Evolutionary conservation across 1,140 invertebrate species (phyloP).

Genomic region (Diorhabda carinulata): DNA sequence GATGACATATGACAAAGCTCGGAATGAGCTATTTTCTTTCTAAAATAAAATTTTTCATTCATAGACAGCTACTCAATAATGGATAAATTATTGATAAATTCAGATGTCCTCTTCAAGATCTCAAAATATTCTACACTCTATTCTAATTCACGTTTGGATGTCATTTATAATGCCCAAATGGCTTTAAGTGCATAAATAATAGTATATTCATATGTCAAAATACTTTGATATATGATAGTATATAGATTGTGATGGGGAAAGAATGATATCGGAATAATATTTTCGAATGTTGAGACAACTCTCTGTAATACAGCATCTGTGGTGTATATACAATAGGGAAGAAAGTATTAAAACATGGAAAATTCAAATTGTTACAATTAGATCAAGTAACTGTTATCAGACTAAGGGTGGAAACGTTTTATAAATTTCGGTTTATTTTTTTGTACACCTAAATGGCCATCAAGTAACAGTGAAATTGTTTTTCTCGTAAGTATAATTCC

Average conservation of each 20-base stretch:
- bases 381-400: no score
- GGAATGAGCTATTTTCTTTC: no score
- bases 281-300: background rate
- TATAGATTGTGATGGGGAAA: background rate
- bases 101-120: background rate
- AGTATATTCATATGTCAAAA: conserved; percentile 39
- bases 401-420: no score
- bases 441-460: no score
- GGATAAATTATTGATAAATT: background rate
- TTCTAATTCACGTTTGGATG: conserved; percentile 34
- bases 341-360: no score
- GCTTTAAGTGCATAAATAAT: conserved; percentile 35
- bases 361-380: no score
- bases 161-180: conserved; percentile 35
- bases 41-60: background rate
- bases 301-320: no score
- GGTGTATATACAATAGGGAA: no score
- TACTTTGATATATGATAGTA: conserved; percentile 38
- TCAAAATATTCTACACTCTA: conserved; percentile 18
- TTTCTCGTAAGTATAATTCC: no score
- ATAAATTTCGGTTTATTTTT: no score
- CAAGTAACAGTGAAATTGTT: no score
- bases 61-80: background rate
- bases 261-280: background rate
- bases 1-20: no score